Conservation (phyloP, 2,888 invertebrate genomes). For the Cartodere bifasciata region DNA sequence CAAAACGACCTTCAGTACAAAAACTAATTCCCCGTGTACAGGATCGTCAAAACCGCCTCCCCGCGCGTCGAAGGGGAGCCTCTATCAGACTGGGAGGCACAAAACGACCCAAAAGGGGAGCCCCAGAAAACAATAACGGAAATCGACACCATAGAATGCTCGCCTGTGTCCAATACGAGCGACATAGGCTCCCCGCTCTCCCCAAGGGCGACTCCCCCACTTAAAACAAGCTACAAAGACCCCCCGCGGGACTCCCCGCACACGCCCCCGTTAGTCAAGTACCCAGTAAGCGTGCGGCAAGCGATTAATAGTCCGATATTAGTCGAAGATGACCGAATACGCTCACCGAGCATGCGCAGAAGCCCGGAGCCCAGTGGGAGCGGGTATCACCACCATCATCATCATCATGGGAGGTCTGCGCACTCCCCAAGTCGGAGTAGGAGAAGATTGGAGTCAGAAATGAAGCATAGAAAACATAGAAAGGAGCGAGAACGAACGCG, state of each 20-base stretch:
- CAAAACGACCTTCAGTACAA: background rate
- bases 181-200: constrained; percentile 31
- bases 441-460: constrained; percentile 32
- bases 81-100: constrained; percentile 29
- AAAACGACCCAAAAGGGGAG: constrained; percentile 11
- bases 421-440: constrained; percentile 34
- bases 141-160: constrained; percentile 30
- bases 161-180: constrained; percentile 34
- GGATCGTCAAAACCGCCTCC: constrained; percentile 18
- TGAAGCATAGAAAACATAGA: constrained; percentile 34
- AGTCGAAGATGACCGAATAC: too few species aligned
- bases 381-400: constrained; percentile 14
- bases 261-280: too few species aligned
- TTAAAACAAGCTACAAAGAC: constrained; percentile 21
- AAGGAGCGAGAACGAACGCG: constrained; percentile 36
- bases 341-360: background rate
- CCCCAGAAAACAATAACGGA: constrained; percentile 19
- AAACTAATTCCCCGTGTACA: constrained; percentile 27
- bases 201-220: constrained; percentile 37
- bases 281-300: too few species aligned
- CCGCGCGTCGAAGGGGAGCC: constrained; percentile 24
- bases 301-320: too few species aligned
- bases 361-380: constrained; percentile 1
- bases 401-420: constrained; percentile 23
- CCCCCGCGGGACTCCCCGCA: constrained; percentile 49